A percentile compares a stretch with the other conserved stretches of the same genome.
phyloP scores from a whole-genome alignment of 2,797 vertebrate species.

The Dendrocincla fuliginosa region DNA sequence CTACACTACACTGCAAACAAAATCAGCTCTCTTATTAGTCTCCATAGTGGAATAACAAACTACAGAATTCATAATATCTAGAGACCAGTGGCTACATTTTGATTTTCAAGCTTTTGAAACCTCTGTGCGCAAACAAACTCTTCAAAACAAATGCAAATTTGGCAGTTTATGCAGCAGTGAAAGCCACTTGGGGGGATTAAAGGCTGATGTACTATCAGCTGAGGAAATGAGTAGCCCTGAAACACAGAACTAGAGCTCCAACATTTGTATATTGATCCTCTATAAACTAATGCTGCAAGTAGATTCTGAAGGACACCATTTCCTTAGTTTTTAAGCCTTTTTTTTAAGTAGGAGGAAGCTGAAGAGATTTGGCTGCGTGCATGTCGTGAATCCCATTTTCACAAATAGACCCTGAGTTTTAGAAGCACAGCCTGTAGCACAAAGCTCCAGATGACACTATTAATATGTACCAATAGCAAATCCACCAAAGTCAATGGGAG shows the following conservation, averaged over 20 bases:
- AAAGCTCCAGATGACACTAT: neutral
- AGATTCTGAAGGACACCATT: conserved; percentile 25
- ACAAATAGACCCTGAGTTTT: neutral
- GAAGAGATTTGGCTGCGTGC: neutral
- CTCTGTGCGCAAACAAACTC: conserved; percentile 24
- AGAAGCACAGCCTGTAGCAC: neutral
- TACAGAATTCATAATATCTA: neutral
- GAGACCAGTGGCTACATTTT: conserved; percentile 42
- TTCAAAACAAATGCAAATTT: conserved; percentile 67
- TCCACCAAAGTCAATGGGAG: neutral
- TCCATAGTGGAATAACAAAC: conserved; percentile 19
- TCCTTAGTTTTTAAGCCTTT: neutral
- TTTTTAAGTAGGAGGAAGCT: neutral
- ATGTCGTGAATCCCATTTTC: neutral
- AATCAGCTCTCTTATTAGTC: conserved; percentile 15
- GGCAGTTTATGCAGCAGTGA: conserved; percentile 41
- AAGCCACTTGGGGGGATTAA: conserved; percentile 62
- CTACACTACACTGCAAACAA: neutral
- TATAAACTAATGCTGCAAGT: neutral
- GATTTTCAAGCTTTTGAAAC: conserved; percentile 44
- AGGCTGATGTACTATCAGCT: conserved; percentile 61
- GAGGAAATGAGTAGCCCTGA: conserved; percentile 57
- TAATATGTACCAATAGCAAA: neutral
- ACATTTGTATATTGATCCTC: conserved; percentile 51
- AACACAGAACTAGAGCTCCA: conserved; percentile 34